Conservation (phyloP, 2,113 vertebrate genomes). For the Zingel zingel region DNA sequence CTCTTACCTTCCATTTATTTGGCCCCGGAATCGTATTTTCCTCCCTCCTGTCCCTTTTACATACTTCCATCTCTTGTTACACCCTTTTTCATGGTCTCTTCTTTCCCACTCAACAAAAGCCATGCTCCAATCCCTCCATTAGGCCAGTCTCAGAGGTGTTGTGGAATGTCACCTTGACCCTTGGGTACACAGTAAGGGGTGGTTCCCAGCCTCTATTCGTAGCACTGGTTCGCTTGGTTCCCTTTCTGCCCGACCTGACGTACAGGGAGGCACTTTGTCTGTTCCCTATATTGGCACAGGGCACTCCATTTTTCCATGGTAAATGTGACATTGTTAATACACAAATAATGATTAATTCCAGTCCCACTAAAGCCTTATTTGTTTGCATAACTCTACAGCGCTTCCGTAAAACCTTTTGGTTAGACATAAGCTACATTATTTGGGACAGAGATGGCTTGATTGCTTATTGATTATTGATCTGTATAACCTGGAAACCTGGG, state of each 20-base stretch:
- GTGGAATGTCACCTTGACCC: constrained; percentile 83
- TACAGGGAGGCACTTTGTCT: constrained; percentile 23
- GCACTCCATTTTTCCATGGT: not conserved
- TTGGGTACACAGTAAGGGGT: constrained; percentile 65
- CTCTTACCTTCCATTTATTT: constrained; percentile 28
- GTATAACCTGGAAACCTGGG: not conserved
- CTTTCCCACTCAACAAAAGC: constrained; percentile 76
- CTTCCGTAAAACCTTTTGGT: not conserved
- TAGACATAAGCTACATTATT: not conserved
- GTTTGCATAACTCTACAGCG: not conserved
- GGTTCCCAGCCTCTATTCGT: constrained; percentile 59
- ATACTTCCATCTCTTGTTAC: constrained; percentile 71
- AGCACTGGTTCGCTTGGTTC: constrained; percentile 14
- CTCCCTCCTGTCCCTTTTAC: constrained; percentile 41
- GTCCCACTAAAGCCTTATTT: not conserved
- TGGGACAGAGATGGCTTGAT: not conserved
- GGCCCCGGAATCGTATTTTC: constrained; percentile 48
- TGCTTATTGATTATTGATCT: not conserved
- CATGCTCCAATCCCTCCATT: constrained; percentile 73
- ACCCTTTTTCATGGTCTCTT: constrained; percentile 60
- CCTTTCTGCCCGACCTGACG: constrained; percentile 13
- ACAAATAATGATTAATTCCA: not conserved
- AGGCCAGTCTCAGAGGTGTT: constrained; percentile 77
- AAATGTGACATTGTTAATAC: not conserved
- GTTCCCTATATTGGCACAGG: not conserved